Conservation (phyloP, 1,140 invertebrate species). For the Rhyzopertha dominica region DNA sequence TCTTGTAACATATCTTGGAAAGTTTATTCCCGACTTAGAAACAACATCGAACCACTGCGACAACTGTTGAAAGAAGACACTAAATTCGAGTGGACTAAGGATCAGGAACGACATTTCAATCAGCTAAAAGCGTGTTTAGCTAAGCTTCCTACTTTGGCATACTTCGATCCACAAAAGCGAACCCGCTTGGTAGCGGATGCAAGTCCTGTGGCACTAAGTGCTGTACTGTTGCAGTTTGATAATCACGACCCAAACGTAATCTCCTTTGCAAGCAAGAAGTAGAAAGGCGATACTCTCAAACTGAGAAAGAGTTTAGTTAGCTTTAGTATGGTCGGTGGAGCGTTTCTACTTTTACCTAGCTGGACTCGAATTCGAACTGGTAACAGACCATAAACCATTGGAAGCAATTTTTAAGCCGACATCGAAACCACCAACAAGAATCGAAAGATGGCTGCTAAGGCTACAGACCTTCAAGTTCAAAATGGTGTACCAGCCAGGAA, state of each 20-base stretch:
- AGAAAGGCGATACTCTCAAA: conserved; percentile 45
- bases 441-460: conserved; percentile 38
- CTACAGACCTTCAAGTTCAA: conserved; percentile 27
- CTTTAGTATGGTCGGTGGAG: conserved; percentile 36
- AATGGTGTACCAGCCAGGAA: conserved; percentile 35
- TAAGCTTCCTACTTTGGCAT: conserved; percentile 47
- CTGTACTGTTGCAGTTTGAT: conserved; percentile 31
- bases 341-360: conserved; percentile 27
- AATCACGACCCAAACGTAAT: conserved; percentile 25
- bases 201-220: conserved; percentile 45
- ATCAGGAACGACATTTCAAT: conserved; percentile 17
- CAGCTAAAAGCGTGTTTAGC: conserved; percentile 15
- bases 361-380: conserved; percentile 34
- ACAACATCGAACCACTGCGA: conserved; percentile 21
- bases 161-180: conserved; percentile 24
- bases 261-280: conserved; percentile 41
- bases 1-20: conserved; percentile 24
- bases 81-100: conserved; percentile 21
- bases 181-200: conserved; percentile 46
- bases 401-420: conserved; percentile 19
- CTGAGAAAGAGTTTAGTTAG: conserved; percentile 43
- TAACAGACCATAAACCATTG: conserved; percentile 39
- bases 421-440: conserved; percentile 32
- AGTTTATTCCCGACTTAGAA: conserved; percentile 25
- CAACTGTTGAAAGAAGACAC: conserved; percentile 20